Evolutionary conservation across 2,113 vertebrate genomes (phyloP).

Genomic region (Phrynocephalus versicolor): DNA sequence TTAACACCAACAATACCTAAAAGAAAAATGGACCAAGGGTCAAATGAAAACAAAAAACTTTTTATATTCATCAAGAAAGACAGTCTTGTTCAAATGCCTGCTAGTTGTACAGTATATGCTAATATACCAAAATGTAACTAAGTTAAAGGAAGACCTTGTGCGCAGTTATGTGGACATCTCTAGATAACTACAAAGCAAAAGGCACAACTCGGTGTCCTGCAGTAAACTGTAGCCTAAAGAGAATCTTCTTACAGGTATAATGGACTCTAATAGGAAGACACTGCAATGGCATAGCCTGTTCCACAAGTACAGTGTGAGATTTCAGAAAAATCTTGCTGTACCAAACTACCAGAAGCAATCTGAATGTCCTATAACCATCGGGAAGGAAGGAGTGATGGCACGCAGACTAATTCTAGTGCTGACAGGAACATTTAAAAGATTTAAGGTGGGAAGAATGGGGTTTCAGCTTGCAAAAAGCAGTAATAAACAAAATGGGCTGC

Average conservation of each 20-base stretch:
- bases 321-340: neutral
- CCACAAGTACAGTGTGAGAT: no score
- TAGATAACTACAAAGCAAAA: neutral
- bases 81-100: neutral
- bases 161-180: neutral
- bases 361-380: neutral
- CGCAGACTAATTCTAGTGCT: neutral
- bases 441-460: neutral
- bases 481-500: neutral
- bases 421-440: neutral
- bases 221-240: neutral
- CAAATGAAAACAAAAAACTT: neutral
- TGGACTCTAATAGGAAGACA: neutral
- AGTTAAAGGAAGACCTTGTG: neutral
- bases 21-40: neutral
- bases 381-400: neutral
- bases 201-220: neutral
- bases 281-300: neutral
- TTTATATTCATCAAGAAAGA: slow-evolving; percentile 11
- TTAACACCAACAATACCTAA: neutral
- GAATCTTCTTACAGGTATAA: neutral
- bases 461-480: neutral
- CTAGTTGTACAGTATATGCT: neutral
- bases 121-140: no score
- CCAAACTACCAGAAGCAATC: neutral